Percentiles rank a stretch among this genome's conserved stretches.
Evolutionary conservation across 2,113 vertebrate genomes (phyloP).

Genomic region (Cyrtonyx montezumae): DNA sequence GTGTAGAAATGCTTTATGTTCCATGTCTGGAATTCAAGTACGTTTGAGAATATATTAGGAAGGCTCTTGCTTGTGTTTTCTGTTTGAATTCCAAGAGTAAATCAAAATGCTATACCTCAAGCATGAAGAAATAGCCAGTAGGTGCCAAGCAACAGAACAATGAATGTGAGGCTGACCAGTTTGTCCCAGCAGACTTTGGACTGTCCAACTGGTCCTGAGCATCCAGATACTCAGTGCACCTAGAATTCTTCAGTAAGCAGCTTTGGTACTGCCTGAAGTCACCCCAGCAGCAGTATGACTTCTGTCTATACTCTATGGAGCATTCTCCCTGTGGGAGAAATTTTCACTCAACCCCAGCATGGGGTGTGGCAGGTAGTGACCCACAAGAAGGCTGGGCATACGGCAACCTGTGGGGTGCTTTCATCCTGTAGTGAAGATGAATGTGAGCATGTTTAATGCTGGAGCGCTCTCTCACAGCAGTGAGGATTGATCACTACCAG

Average conservation of each 20-base stretch:
- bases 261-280: not conserved
- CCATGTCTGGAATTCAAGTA: not conserved
- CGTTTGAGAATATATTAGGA: not conserved
- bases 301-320: not conserved
- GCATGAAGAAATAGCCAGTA: not conserved
- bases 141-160: not conserved
- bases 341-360: not conserved
- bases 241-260: not conserved
- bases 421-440: not conserved
- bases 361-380: not conserved
- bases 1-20: not conserved
- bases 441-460: not conserved
- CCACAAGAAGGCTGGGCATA: accelerated
- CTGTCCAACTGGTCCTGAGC: not conserved
- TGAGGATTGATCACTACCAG: not conserved
- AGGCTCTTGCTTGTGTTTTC: not conserved
- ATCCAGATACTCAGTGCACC: not conserved
- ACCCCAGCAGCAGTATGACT: accelerated
- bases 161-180: accelerated
- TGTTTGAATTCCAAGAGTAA: not conserved
- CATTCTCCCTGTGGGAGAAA: not conserved
- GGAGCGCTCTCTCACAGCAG: not conserved
- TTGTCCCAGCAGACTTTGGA: not conserved
- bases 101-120: not conserved
- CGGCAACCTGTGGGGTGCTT: not conserved